Percentiles rank a stretch among this genome's conserved stretches.
These are phyloP conservation scores for Grammomys surdaster DNA, from an alignment of 2,113 vertebrate genomes.

Conservation along the genomic window DNA sequence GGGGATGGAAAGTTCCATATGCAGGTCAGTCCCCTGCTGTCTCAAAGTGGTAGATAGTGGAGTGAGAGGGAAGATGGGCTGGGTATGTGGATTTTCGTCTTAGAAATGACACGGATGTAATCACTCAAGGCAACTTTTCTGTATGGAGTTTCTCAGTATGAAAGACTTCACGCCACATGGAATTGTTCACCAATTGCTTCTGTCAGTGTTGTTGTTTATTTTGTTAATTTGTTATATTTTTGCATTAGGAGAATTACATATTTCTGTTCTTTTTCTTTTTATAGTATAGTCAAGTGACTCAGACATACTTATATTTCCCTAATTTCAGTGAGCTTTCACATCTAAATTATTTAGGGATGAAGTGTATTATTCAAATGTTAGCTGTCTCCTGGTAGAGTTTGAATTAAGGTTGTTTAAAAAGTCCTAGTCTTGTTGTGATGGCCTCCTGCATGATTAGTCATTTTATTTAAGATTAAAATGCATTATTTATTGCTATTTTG, in stretches of 20 bases:
- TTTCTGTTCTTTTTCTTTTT: not conserved
- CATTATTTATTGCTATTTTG: constrained; percentile 72
- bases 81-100: not conserved
- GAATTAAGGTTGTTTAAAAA: constrained; percentile 7
- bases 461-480: constrained; percentile 46
- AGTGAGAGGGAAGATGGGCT: rapidly evolving
- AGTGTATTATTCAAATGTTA: not conserved
- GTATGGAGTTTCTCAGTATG: not conserved
- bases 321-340: constrained; percentile 40
- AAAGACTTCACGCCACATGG: not conserved
- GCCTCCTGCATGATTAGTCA: constrained; percentile 42
- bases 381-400: not conserved
- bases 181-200: not conserved
- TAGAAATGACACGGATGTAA: not conserved
- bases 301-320: not conserved
- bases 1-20: not conserved
- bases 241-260: not conserved
- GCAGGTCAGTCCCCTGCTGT: not conserved
- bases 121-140: not conserved
- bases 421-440: not conserved
- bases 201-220: not conserved
- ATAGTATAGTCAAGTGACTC: not conserved
- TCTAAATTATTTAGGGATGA: not conserved
- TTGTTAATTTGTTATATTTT: not conserved
- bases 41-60: not conserved